A percentile compares a stretch with the other conserved stretches of the same genome.
These are phyloP conservation scores for Ciona savignyi DNA, from an alignment of 23 tunicate species.

Conservation along the genomic window DNA sequence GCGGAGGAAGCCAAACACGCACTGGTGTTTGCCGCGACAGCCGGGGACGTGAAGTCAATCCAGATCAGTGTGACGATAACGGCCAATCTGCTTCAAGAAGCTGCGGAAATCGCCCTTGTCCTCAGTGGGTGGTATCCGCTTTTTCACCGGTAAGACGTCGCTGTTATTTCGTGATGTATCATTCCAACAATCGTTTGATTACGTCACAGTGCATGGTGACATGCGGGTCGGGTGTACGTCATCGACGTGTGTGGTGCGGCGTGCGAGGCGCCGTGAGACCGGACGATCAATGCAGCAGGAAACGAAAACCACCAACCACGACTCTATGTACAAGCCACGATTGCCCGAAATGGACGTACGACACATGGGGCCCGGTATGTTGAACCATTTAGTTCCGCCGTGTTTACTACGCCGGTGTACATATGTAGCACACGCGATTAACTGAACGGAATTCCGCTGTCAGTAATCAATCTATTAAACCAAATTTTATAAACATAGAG, in stretches of 20 bases:
- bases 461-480: too few species aligned
- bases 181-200: background rate
- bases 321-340: constrained; percentile 18
- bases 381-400: too few species aligned
- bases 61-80: constrained; percentile 28
- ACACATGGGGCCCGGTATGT: constrained; percentile 58
- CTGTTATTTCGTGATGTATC: background rate
- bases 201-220: constrained; percentile 51
- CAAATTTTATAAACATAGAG: too few species aligned
- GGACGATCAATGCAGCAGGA: constrained; percentile 19
- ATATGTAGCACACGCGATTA: too few species aligned
- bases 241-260: constrained; percentile 60
- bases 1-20: constrained; percentile 60
- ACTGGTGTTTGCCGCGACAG: constrained; percentile 43
- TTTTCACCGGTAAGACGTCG: constrained; percentile 31
- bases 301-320: constrained; percentile 29
- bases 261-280: constrained; percentile 11
- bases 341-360: constrained; percentile 70
- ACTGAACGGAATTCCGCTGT: too few species aligned
- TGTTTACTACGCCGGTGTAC: too few species aligned
- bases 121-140: constrained; percentile 52
- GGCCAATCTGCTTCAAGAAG: constrained; percentile 12
- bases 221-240: constrained; percentile 67
- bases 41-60: constrained; percentile 4
- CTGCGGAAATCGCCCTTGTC: constrained; percentile 43